A percentile compares a stretch with the other conserved stretches of the same genome.
Evolutionary conservation across 1,140 invertebrate genomes (phyloP).

Genomic region (Phthorimaea operculella): DNA sequence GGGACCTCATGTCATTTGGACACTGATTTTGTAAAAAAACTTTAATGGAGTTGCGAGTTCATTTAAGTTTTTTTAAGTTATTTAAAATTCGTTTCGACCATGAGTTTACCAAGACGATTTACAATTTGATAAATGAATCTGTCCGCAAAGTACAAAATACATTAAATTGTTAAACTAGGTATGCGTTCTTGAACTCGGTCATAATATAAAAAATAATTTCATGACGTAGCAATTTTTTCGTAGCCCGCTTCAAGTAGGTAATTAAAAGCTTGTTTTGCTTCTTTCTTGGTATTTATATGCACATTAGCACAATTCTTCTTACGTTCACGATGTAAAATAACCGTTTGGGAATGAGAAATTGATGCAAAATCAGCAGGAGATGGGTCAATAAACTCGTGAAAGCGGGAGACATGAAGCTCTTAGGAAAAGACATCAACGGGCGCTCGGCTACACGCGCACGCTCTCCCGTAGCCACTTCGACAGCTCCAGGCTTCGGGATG

Average conservation of each 20-base stretch:
- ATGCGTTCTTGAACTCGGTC: no score
- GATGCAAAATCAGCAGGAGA: slow-evolving; percentile 2
- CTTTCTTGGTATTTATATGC: no score
- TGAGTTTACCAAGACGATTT: not conserved
- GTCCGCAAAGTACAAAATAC: no score
- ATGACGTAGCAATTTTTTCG: no score
- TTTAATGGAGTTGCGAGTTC: slow-evolving; percentile 1
- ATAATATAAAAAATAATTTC: no score
- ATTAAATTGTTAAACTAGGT: no score
- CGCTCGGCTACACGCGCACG: slow-evolving; percentile 10
- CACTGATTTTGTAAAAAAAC: not conserved
- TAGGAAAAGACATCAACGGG: slow-evolving; percentile 57
- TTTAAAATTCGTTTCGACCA: slow-evolving; percentile 2
- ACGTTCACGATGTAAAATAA: no score
- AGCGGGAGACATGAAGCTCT: slow-evolving; percentile 28
- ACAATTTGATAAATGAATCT: not conserved
- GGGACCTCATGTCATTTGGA: slow-evolving; percentile 1
- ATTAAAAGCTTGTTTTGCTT: no score
- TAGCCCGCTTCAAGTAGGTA: no score
- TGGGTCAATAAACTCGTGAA: slow-evolving; percentile 38
- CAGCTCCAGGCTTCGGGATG: slow-evolving; percentile 10
- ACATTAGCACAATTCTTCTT: no score
- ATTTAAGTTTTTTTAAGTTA: not conserved
- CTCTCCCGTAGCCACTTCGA: not conserved
- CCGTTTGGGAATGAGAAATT: no score